Base-by-base conservation (phyloP, 53 echinoderm and acorn worm genomes). In the Echinarachnius parma region DNA sequence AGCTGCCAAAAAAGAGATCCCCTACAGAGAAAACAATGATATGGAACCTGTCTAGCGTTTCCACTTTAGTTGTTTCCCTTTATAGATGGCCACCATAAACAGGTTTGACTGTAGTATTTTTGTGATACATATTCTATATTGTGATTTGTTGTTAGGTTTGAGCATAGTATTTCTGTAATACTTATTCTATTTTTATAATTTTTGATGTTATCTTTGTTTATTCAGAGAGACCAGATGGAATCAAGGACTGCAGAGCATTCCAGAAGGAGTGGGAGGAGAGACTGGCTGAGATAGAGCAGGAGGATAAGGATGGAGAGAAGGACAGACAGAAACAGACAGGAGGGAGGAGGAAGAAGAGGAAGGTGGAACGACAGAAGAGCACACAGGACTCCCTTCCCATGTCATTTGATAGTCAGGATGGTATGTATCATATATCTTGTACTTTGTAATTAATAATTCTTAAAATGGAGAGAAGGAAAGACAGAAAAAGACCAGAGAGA, bases 221-320 rank as follows among this genome's bases (percentile, higher is more conserved):
- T 23, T 19, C 66, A 93, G 93, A 83, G 47, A 60, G 57, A 31
- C 68, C 52, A 19, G 55, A 86, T 70, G 93, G 93, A 2, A 78
- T 93, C 60, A 86, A 93, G 53, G 86, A 85, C 21, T 81, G 89
- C 21, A 59, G 66, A 44, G 71, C 57, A 7, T 86, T 93, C 42
- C 71, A 80, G 34, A 83, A 72, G 77, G 25, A 86, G 22, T 93
- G 93, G 93, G 60, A 79, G 16, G 83, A 83, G 29, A 79, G 30
- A 44, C 60, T 86, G 27, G 75, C 50, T 9, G 75, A 89, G 29
- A 20, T 77, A 7, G 23, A 62, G 24, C 10, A 62, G 24, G 62
- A 62, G 25, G 62, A 3, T 11, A 25, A 34, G 25, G 13, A 9
- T 13, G 39, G 7, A 9, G 47, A 64, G 9, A 56, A 25, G 32